Base-by-base conservation (phyloP, 2,113 vertebrate genomes). In the Campylomormyrus tamandua region DNA sequence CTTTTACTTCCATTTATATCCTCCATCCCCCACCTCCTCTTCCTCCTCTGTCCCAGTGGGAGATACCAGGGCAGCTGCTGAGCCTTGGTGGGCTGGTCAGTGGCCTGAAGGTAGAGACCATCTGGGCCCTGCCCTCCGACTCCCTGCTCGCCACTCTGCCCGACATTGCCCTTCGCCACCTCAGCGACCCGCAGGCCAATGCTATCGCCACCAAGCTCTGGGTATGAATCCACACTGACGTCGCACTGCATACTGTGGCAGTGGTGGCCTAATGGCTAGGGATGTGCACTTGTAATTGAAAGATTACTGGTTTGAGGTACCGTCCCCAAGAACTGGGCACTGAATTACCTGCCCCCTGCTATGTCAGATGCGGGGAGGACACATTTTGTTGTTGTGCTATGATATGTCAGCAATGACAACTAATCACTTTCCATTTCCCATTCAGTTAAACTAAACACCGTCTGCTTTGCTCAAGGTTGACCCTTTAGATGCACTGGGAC, bases 141-240 rank as follows among this genome's bases (percentile, higher is more conserved):
- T 90, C 46, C 48, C 93, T 97, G 89, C 93, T 94, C 58, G 90
- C 92, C 0, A 92, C 91, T 0, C 89, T 96, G 62, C 94, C 94
- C 0, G 92, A 90, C 88, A 92, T 96, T n/a, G 93, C 93, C 21
- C 90, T 87, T 19, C 90, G 85, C 2, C 89, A 90, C 58, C 93
- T 96, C 91, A 94, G 91, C 87, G 92, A 93, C 0, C 84, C 92
- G 4, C 96, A 96, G 90, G 91, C 91, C 90, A 94, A 94, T 10
- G 91, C 94, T 27, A 87, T 96, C 84, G 49, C 95, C 66, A 95
- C 93, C 70, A 96, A 95, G 91, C 93, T 97, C 83, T 97, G 96
- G 96, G 96, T 97, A 94, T 17, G 83, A 53, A 21, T 9, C 66
- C 5, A 24, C 8, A 21, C 13, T 42, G 58, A 87, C 3, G 46